Evolutionary conservation across 2,888 invertebrate species (phyloP).

Genomic region (Eupithecia inturbata): DNA sequence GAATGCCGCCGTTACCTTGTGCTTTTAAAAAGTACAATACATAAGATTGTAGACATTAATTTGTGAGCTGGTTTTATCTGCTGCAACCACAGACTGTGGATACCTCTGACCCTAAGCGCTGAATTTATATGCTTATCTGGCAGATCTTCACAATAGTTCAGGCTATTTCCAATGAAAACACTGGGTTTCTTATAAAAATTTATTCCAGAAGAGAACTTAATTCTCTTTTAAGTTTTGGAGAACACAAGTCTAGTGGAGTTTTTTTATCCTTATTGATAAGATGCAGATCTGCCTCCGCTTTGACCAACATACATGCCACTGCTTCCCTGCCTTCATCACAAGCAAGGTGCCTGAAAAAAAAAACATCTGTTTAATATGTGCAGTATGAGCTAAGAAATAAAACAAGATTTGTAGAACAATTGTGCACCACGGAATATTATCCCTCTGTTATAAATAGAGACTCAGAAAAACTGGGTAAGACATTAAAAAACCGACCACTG

Average conservation of each 20-base stretch:
- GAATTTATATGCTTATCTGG: too few species aligned
- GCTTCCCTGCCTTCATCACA: constrained; percentile 91
- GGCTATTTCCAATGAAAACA: not conserved
- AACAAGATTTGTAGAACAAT: not conserved
- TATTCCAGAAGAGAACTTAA: constrained; percentile 50
- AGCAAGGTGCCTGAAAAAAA: constrained; percentile 87
- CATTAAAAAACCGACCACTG: too few species aligned
- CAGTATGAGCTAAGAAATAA: not conserved
- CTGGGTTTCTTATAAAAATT: constrained; percentile 15
- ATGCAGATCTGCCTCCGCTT: constrained; percentile 85
- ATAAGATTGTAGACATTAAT: too few species aligned
- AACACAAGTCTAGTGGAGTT: constrained; percentile 86
- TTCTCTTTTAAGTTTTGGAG: constrained; percentile 61
- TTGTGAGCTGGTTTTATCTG: too few species aligned
- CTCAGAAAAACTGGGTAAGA: not conserved
- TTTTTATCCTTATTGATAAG: constrained; percentile 86
- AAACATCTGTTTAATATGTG: not conserved
- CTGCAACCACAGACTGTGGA: too few species aligned
- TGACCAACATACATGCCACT: constrained; percentile 86
- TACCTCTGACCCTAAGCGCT: too few species aligned
- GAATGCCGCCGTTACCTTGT: too few species aligned
- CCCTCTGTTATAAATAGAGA: not conserved
- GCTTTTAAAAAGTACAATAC: too few species aligned
- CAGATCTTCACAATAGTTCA: not conserved
- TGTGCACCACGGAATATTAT: not conserved